These are phyloP conservation scores for Whitmania pigra DNA, from an alignment of 1,140 invertebrate species.

Conservation along the genomic window DNA sequence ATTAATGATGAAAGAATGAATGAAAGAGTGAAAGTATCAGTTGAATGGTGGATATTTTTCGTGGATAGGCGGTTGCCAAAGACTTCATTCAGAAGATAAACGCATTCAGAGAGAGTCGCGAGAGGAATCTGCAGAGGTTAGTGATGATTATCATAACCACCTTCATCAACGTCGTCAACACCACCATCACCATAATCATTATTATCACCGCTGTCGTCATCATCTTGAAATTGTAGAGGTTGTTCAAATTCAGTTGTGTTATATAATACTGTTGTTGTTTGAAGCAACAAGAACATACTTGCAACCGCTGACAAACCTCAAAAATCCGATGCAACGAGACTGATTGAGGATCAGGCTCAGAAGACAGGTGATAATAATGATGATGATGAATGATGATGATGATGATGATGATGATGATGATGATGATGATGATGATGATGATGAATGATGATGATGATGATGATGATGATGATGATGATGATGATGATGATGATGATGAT, in stretches of 20 bases:
- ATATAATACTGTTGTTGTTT: too few species aligned
- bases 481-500: too few species aligned
- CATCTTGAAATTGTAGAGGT: too few species aligned
- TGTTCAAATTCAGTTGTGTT: too few species aligned
- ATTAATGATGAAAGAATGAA: background rate
- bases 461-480: slow-evolving; percentile 9
- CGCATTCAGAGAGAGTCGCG: background rate
- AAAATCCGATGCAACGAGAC: background rate
- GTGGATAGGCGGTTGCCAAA: background rate
- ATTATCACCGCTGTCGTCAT: too few species aligned
- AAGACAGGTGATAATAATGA: background rate
- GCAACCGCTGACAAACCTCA: background rate
- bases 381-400: background rate
- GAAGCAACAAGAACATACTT: too few species aligned
- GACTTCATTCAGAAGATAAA: background rate
- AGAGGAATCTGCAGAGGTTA: background rate
- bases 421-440: background rate
- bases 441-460: too few species aligned
- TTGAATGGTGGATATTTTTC: background rate
- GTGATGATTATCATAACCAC: too few species aligned
- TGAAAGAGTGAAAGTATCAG: background rate
- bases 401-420: slow-evolving; percentile 1
- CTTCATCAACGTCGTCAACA: too few species aligned
- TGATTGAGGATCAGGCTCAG: background rate
- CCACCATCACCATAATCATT: too few species aligned